phyloP scores from a whole-genome alignment of 2,797 vertebrate genomes.

The Morelia viridis region DNA sequence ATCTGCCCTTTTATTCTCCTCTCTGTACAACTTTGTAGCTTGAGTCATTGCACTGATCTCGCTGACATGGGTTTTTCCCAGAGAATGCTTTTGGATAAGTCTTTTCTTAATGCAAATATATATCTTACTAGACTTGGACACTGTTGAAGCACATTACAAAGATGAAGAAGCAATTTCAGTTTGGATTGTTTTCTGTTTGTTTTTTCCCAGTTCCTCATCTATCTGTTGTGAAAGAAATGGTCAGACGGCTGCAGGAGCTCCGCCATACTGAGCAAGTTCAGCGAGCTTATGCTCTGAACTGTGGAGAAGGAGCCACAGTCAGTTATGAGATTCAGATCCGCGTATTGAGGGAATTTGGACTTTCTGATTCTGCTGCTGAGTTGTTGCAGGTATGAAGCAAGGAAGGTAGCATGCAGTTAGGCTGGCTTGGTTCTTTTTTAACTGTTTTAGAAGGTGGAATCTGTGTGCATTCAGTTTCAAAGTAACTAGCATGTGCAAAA shows the following conservation, averaged over 20 bases:
- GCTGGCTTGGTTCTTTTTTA: not conserved
- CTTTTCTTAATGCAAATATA: not conserved
- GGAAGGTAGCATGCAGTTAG: not conserved
- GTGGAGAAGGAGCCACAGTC: slow-evolving; percentile 94
- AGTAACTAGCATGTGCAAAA: not conserved
- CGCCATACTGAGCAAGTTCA: slow-evolving; percentile 95
- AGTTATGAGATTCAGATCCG: slow-evolving; percentile 97
- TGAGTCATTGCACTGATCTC: not conserved
- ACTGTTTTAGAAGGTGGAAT: not conserved
- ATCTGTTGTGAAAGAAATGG: slow-evolving; percentile 90
- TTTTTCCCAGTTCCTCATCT: slow-evolving; percentile 84
- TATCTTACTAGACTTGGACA: not conserved
- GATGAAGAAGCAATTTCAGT: not conserved
- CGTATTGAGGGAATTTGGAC: slow-evolving; percentile 91
- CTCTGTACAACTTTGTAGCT: not conserved
- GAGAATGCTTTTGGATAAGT: not conserved
- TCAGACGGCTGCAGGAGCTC: slow-evolving; percentile 90
- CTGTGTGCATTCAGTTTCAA: not conserved
- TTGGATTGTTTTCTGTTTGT: not conserved
- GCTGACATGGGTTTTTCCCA: not conserved
- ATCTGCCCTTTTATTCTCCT: not conserved
- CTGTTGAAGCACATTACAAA: not conserved
- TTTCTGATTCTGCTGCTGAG: slow-evolving; percentile 92
- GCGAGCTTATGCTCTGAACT: slow-evolving; percentile 93
- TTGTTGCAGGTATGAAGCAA: slow-evolving; percentile 85